These are phyloP conservation scores for Pogonomyrmex barbatus DNA, from an alignment of 1,140 invertebrate genomes.

Conservation along the genomic window DNA sequence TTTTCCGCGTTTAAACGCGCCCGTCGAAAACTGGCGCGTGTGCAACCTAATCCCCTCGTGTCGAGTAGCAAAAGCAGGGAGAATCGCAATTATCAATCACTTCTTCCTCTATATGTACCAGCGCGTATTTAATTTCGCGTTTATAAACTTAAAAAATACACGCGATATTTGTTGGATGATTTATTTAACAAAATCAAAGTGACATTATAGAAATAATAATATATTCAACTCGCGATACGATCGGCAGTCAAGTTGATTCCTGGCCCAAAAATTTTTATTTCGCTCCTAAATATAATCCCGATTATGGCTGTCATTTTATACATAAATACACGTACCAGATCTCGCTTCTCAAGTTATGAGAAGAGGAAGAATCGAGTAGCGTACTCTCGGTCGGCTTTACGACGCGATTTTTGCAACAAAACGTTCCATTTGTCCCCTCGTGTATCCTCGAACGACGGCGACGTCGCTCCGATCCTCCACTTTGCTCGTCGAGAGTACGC, in stretches of 20 bases:
- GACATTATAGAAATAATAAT: neutral
- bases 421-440: slow-evolving; percentile 59
- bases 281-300: neutral
- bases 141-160: neutral
- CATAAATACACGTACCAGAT: slow-evolving; percentile 41
- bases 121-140: slow-evolving; percentile 11
- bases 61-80: slow-evolving; percentile 32
- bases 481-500: slow-evolving; percentile 44
- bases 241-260: neutral
- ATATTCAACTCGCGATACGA: no score
- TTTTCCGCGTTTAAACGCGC: slow-evolving; percentile 77
- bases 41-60: slow-evolving; percentile 35
- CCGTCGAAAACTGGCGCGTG: slow-evolving; percentile 75
- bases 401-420: slow-evolving; percentile 60
- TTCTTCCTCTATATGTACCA: neutral
- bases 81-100: slow-evolving; percentile 71
- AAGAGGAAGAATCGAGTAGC: neutral
- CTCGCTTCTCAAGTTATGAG: slow-evolving; percentile 23
- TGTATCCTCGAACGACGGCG: slow-evolving; percentile 52
- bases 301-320: slow-evolving; percentile 36
- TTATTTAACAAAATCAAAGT: neutral
- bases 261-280: slow-evolving; percentile 28
- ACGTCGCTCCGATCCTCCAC: slow-evolving; percentile 44
- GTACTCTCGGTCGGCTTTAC: slow-evolving; percentile 48
- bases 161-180: neutral